Conservation (phyloP, 2,797 vertebrate genomes). For the Lateolabrax maculatus region DNA sequence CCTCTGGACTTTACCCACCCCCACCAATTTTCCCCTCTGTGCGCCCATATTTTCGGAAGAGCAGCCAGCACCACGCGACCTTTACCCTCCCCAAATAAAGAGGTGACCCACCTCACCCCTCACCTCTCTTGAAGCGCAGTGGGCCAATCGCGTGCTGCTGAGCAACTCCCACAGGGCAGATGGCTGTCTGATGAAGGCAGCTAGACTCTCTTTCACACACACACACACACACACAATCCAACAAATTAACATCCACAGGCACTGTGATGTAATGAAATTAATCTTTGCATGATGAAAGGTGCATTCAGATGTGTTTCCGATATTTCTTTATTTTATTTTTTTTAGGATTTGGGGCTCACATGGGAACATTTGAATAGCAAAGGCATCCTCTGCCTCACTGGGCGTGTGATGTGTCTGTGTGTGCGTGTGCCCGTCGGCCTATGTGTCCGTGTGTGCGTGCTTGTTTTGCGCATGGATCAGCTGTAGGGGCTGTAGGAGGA, state of each 20-base stretch:
- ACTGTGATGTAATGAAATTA: neutral
- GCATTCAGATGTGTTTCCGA: neutral
- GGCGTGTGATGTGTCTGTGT: conserved; percentile 29
- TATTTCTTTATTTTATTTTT: conserved; percentile 27
- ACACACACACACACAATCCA: conserved; percentile 12
- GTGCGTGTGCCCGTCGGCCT: too few species aligned
- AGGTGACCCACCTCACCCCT: conserved; percentile 67
- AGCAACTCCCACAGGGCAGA: conserved; percentile 75
- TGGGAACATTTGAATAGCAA: conserved; percentile 25
- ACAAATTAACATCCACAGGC: conserved; percentile 13
- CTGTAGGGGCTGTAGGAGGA: conserved; percentile 76
- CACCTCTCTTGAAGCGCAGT: conserved; percentile 34
- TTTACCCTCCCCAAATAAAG: conserved; percentile 75
- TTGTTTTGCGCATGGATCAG: conserved; percentile 70
- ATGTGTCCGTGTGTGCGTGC: conserved; percentile 20
- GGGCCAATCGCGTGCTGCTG: conserved; percentile 66
- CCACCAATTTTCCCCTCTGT: neutral
- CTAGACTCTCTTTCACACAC: conserved; percentile 6
- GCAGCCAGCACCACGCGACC: conserved; percentile 76
- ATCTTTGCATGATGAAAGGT: conserved; percentile 5
- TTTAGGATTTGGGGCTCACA: too few species aligned
- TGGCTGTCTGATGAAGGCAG: conserved; percentile 71
- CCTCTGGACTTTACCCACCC: conserved; percentile 23
- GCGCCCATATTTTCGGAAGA: conserved; percentile 66
- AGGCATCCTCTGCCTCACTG: conserved; percentile 61